A percentile compares a stretch with the other conserved stretches of the same genome.
Evolutionary conservation across 2,113 vertebrate genomes (phyloP).

Genomic region (Mastomys coucha): DNA sequence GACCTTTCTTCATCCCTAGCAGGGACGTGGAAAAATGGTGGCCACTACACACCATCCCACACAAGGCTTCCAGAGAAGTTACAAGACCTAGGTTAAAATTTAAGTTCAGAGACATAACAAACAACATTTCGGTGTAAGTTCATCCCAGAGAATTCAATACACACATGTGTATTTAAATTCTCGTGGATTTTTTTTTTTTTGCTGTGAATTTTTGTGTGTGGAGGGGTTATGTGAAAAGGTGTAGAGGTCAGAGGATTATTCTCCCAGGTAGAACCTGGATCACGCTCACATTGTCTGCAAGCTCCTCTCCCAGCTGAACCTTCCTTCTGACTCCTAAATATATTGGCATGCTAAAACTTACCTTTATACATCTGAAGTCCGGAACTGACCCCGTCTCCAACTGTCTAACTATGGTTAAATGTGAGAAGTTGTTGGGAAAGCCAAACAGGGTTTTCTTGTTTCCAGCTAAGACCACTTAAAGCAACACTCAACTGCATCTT

Average conservation of each 20-base stretch:
- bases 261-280: too few relatives aligned
- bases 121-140: not conserved
- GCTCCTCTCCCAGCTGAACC: not conserved
- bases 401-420: constrained; percentile 12
- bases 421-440: not conserved
- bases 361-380: not conserved
- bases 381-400: not conserved
- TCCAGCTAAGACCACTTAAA: not conserved
- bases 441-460: not conserved
- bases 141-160: not conserved
- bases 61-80: not conserved
- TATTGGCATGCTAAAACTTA: not conserved
- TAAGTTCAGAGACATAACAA: constrained; percentile 32
- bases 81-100: not conserved
- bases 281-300: not conserved
- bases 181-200: not conserved
- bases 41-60: not conserved
- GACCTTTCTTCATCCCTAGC: not conserved
- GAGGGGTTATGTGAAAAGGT: too few relatives aligned
- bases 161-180: not conserved
- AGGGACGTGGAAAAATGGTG: not conserved
- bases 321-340: not conserved
- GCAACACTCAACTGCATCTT: not conserved
- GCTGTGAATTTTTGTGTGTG: not conserved
- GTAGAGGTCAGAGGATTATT: not conserved